These are phyloP conservation scores for Ctenomys sociabilis DNA, from an alignment of 2,113 vertebrate species.

Conservation along the genomic window DNA sequence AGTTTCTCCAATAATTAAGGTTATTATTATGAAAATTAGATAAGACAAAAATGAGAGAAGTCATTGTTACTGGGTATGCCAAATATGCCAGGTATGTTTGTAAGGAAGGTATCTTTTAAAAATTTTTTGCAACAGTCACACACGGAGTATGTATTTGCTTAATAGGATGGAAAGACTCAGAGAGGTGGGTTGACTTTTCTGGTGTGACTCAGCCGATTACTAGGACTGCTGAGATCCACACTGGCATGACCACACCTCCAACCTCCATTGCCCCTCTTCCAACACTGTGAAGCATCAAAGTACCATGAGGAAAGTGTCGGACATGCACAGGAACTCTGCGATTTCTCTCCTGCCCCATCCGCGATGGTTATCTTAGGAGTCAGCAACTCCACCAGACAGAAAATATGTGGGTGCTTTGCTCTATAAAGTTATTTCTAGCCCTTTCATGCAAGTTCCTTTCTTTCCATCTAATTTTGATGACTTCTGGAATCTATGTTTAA, in stretches of 20 bases:
- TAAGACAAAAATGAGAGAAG: background rate
- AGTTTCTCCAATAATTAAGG: constrained; percentile 39
- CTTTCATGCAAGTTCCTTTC: background rate
- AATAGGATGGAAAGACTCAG: background rate
- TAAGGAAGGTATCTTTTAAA: background rate
- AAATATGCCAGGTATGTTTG: background rate
- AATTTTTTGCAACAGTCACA: background rate
- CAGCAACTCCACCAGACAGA: background rate
- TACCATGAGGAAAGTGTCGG: background rate
- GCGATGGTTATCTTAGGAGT: background rate
- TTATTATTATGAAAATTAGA: background rate
- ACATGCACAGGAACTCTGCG: background rate
- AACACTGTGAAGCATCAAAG: fast-evolving
- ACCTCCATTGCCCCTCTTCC: fast-evolving
- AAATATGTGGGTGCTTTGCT: background rate
- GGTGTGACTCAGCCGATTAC: background rate
- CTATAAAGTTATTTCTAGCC: background rate
- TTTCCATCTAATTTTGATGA: background rate
- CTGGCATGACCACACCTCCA: fast-evolving
- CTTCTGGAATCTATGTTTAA: background rate
- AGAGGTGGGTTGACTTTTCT: background rate
- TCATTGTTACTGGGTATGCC: background rate
- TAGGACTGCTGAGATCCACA: background rate
- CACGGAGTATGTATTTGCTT: background rate
- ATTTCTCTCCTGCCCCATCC: background rate